Evolutionary conservation across 2,797 vertebrate species (phyloP), one percentile per base, ranked within the genome.

Genomic region (Gobionotothen gibberifrons): DNA sequence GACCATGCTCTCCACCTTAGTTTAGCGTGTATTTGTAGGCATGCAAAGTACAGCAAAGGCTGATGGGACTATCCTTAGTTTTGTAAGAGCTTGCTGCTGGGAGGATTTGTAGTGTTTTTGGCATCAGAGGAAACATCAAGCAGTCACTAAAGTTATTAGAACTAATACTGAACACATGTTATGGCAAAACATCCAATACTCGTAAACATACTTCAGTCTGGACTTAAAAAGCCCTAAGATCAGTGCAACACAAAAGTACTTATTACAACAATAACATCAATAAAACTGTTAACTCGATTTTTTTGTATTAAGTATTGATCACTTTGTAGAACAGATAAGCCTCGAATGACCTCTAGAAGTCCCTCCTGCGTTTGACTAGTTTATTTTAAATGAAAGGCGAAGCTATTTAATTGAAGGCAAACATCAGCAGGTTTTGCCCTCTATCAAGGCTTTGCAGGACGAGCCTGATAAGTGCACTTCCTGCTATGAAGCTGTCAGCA

Each of bases 401-500:
- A 51, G n/a, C 19, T 17, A 11, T 48, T 70, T 64, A 16, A 62
- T 58, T 59, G 7, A 75, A 49, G 17, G 52, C 15, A 47, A 66
- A 19, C 15, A 13, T 58, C 67, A 40, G 15, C 19, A 56, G 9
- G 19, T 58, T 55, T 32, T 78, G 26, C 16, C 66, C 51, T 29
- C 26, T 47, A 32, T 39, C 9, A 46, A 58, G 72, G 9, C 5
- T 55, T 19, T 17, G 22, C 17, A 52, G 58, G 22, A 42, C 21
- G 62, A 43, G 13, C 6, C 56, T 5, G 40, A 60, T 42, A 42
- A 44, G 47, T 16, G 62, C 44, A 11, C 3, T 43, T 61, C 69
- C 71, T 74, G 82, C 76, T 61, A 47, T 46, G 67, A 74, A 52
- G 26, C 59, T 64, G 66, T 73, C 62, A 58, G 32, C 29, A 6